Evolutionary conservation across 92 coral and sea anemone genomes (phyloP).

Genomic region (Metridium senile): DNA sequence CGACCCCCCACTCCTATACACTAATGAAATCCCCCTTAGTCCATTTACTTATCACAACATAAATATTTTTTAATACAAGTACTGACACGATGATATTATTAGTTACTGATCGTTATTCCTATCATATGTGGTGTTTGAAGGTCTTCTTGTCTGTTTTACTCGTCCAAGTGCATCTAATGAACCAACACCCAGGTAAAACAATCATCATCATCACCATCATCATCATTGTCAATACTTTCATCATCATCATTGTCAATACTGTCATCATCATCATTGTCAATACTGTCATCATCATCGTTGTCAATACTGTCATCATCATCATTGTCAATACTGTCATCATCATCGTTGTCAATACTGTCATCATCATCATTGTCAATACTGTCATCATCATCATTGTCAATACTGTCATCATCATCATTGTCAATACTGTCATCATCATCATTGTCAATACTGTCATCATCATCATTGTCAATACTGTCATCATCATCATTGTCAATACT

Average conservation of each 20-base stretch:
- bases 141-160: slow-evolving; percentile 87
- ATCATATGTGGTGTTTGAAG: slow-evolving; percentile 18
- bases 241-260: background rate
- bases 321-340: background rate
- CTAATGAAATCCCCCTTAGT: too few species aligned
- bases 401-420: too few species aligned
- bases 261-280: background rate
- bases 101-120: too few species aligned
- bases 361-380: too few species aligned
- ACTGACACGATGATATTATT: too few species aligned
- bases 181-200: slow-evolving; percentile 87
- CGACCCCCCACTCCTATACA: too few species aligned
- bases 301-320: background rate
- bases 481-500: slow-evolving; percentile 37
- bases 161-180: slow-evolving; percentile 73
- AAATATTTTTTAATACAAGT: too few species aligned
- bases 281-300: background rate
- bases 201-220: background rate
- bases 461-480: too few species aligned
- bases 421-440: slow-evolving; percentile 80
- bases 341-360: background rate
- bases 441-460: slow-evolving; percentile 33
- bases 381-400: too few species aligned
- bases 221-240: background rate
- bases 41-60: too few species aligned